Base-by-base conservation (phyloP, 1,140 invertebrate species). In the Neelides sp. region DNA sequence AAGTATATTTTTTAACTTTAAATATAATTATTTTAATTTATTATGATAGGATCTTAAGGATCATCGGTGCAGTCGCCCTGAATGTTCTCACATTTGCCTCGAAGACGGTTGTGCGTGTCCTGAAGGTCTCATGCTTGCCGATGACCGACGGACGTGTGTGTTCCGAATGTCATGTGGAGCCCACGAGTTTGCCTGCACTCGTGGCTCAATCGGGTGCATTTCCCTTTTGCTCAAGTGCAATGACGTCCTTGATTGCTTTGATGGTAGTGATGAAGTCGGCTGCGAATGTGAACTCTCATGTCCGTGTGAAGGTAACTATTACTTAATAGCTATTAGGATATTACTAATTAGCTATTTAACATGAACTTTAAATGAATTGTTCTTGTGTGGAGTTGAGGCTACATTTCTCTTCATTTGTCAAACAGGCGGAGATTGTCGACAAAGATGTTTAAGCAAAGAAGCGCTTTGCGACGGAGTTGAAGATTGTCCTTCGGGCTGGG, bases 31-130 rank as follows among this genome's bases (percentile, higher is more conserved):
- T 48, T 54, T 12, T 35, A 13, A 28, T 49, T 36, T 23, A 35
- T 49, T 30, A 22, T 2, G 15, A 35, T 42, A 8, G 17, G 37
- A 15, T 32, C 27, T 28, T 15, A 43, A 15, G 10, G 12, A 41
- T 4, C 39, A 39, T 32, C 34, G 51, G 7, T 47, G 45, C 17
- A 39, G n/a, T 10, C 37, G 26, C 23, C 27, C 35, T n/a, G 10
- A 46, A 30, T 51, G 50, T 15, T 44, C 50, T 4, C 54, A 56
- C 19, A 34, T 56, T 15, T 56, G 54, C 24, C 19, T 56, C n/a
- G 55, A 55, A 15, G 13, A 30, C 10, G 50, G 49, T 28, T 77
- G 75, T 61, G 71, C 66, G 1, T 77, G 75, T 64, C 72, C 74
- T 8, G 64, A 66, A 55, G 71, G 71, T 27, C 64, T 68, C 54